phyloP scores from a whole-genome alignment of 2,888 invertebrate species.

The Euclidia mi region DNA sequence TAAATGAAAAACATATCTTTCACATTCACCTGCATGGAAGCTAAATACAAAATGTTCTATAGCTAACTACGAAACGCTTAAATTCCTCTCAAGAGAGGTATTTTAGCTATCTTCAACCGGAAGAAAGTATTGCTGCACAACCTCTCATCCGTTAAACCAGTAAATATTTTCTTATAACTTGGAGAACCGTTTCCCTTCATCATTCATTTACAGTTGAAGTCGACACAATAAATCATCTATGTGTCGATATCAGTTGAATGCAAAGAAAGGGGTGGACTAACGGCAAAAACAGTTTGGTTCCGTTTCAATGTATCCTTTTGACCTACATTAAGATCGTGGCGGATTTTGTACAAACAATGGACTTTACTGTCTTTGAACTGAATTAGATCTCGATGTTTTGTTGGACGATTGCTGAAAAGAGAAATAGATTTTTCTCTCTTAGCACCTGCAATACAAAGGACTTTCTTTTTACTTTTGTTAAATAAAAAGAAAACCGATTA shows the following conservation, averaged over 20 bases:
- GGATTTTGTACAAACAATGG: slow-evolving; percentile 24
- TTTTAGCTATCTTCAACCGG: too few relatives aligned
- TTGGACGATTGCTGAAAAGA: slow-evolving; percentile 3
- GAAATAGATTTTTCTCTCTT: background rate
- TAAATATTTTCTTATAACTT: slow-evolving; percentile 16
- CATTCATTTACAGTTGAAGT: slow-evolving; percentile 29
- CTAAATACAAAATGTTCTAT: too few relatives aligned
- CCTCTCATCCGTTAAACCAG: slow-evolving; percentile 2
- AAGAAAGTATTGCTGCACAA: background rate
- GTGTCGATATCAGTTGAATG: slow-evolving; percentile 52
- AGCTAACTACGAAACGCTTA: too few relatives aligned
- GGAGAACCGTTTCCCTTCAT: slow-evolving; percentile 19
- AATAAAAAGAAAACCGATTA: too few relatives aligned
- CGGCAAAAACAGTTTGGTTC: slow-evolving; percentile 37
- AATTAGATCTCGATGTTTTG: slow-evolving; percentile 14
- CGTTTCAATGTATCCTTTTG: slow-evolving; percentile 48
- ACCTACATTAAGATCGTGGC: slow-evolving; percentile 47
- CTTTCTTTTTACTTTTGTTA: too few relatives aligned
- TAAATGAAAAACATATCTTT: too few relatives aligned
- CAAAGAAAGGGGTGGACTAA: slow-evolving; percentile 52
- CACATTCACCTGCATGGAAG: too few relatives aligned
- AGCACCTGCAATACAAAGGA: too few relatives aligned
- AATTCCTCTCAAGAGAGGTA: too few relatives aligned
- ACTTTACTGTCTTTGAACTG: slow-evolving; percentile 12
- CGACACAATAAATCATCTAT: slow-evolving; percentile 56